Evolutionary conservation across 2,797 vertebrate species (phyloP), one percentile per base, ranked within the genome.

Genomic region (Pogoniulus pusillus): DNA sequence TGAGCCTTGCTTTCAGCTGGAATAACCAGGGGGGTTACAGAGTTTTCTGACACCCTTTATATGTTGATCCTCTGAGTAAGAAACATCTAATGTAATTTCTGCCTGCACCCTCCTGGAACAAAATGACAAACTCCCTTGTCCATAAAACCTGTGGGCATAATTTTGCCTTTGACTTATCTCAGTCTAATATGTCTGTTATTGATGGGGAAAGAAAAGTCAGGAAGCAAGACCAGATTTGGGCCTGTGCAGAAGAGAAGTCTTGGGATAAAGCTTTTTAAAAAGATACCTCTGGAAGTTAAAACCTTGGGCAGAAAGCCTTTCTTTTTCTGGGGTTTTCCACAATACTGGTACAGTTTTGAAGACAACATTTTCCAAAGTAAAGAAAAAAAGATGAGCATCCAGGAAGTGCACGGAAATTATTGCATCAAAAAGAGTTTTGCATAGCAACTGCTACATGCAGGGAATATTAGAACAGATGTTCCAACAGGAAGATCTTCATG

Each of bases 381-480:
- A 63, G 35, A n/a, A 63, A 62, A 91, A 70, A 70, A 37, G 16
- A 87, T 60, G 27, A 87, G 55, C 26, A 81, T 53, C 73, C 60
- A 60, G 62, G 79, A 91, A 91, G 35, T 60, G 16, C 73, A 66
- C 30, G n/a, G 70, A 70, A 78, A 57, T n/a, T 78, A 34, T 26
- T 53, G 7, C 75, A 53, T 82, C 90, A 82, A 83, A 73, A 41
- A 53, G 62, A 72, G 26, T 57, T 93, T 75, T 95, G 71, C 74
- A 32, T 89, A 85, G 89, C 66, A 86, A 84, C 78, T 85, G 55
- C 69, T 87, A 32, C 74, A 83, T 47, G 53, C 14, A 87, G 41
- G 86, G 77, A 72, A 49, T 13, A 89, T 63, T 35, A 80, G 91
- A 93, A 70, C 95, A 93, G 85, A 93, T 91, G 89, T 71, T 94